Conservation (phyloP, 2,113 vertebrate genomes). For the Thamnophis sirtalis region DNA sequence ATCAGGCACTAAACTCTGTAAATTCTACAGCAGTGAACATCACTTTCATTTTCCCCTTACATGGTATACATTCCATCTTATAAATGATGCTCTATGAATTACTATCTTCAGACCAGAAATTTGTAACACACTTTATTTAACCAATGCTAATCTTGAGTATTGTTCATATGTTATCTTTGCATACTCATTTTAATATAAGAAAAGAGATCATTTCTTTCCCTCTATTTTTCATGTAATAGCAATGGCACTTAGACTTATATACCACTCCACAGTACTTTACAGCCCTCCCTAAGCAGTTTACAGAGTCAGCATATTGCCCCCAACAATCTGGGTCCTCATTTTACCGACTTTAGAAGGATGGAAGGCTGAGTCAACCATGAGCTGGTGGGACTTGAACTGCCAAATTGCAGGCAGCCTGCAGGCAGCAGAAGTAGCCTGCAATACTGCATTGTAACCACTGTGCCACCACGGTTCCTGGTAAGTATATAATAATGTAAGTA, state of each 20-base stretch:
- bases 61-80: conserved; percentile 53
- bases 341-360: too few relatives aligned
- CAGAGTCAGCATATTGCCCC: too few relatives aligned
- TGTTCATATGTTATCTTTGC: not conserved
- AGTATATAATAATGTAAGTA: not conserved
- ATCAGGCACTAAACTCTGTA: conserved; percentile 44
- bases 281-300: too few relatives aligned
- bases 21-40: conserved; percentile 53
- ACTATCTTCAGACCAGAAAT: conserved; percentile 42
- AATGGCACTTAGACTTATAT: too few relatives aligned
- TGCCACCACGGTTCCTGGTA: too few relatives aligned
- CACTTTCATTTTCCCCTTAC: conserved; percentile 63
- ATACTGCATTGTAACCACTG: too few relatives aligned
- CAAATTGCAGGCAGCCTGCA: too few relatives aligned
- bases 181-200: not conserved
- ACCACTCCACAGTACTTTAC: too few relatives aligned
- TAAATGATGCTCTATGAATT: conserved; percentile 45
- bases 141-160: conserved; percentile 36
- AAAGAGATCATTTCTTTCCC: not conserved
- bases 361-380: too few relatives aligned
- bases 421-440: too few relatives aligned
- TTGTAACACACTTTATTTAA: conserved; percentile 52
- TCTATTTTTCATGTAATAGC: not conserved
- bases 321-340: too few relatives aligned
- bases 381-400: too few relatives aligned